Base-by-base conservation (phyloP, 2,113 vertebrate genomes). In the Chaetodon trifascialis region DNA sequence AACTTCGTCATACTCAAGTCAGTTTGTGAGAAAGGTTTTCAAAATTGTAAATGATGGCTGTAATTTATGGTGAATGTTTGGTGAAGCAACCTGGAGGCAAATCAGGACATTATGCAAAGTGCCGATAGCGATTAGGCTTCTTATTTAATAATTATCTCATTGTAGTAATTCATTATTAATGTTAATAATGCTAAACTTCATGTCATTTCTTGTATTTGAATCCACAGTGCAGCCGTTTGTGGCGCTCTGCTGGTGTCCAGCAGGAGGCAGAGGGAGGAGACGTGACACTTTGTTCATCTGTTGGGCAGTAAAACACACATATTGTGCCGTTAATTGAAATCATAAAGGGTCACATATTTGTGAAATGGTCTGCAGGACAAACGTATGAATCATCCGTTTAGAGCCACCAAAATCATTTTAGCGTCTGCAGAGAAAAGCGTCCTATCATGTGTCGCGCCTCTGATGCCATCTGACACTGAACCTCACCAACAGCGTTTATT, bases 101-200 rank as follows among this genome's bases (percentile, higher is more conserved):
- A 82, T 78, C 51, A 69, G 55, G 64, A 75, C 80, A 78, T 81
- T 64, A 75, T 80, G 71, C 51, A 82, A 79, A 80, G 67, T n/a
- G 46, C 73, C 19, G 1, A 30, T 59, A 47, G 69, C 80, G 44
- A 79, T 25, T 74, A 46, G 16, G 38, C 60, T 56, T 47, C 73
- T 69, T 65, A 56, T 49, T 55, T 69, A 63, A 69, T 47, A 62
- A 73, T 78, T n/a, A 78, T 68, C 3, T 30, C 30, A 30, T 30
- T 30, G 30, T 30, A 30, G 3, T 2, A 30, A 30, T 30, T 1
- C 1, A 30, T 30, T 30, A 30, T 30, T 30, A 30, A 30, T 30
- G 30, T 30, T 30, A 30, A 30, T 30, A 30, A 30, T 30, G 30
- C 15, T 54, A 21, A 62, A 55, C 56, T 55, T 52, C 2, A 4